These are phyloP conservation scores for Chelon auratus DNA, from an alignment of 2,797 vertebrate genomes.

Conservation along the genomic window DNA sequence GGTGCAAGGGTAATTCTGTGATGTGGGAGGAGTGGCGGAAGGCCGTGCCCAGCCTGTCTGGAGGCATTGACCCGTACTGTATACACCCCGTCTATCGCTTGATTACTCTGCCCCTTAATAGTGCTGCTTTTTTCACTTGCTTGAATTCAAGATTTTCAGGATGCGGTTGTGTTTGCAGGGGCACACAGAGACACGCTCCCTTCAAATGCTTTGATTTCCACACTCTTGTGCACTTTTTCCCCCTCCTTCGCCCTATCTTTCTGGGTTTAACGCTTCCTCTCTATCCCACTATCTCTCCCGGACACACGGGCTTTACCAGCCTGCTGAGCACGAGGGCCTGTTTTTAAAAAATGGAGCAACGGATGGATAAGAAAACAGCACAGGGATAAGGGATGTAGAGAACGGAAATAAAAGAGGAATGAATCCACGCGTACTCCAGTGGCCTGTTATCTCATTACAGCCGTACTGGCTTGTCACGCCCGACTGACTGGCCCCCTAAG, in stretches of 20 bases:
- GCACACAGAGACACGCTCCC: slow-evolving; percentile 24
- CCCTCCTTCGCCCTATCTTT: slow-evolving; percentile 53
- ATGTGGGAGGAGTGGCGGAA: slow-evolving; percentile 61
- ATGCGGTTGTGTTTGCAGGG: slow-evolving; percentile 43
- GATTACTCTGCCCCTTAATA: slow-evolving; percentile 21
- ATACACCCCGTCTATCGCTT: slow-evolving; percentile 38
- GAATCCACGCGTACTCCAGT: slow-evolving; percentile 72
- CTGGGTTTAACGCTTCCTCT: slow-evolving; percentile 52
- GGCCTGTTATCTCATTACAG: slow-evolving; percentile 83
- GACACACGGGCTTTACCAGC: slow-evolving; percentile 73
- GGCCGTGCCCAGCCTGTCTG: slow-evolving; percentile 56
- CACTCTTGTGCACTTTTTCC: slow-evolving; percentile 52
- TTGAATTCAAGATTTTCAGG: slow-evolving; percentile 46
- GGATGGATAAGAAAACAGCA: slow-evolving; percentile 69
- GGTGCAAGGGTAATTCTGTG: slow-evolving; percentile 71
- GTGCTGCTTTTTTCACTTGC: slow-evolving; percentile 17
- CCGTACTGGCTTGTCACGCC: slow-evolving; percentile 73
- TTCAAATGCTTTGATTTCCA: slow-evolving; percentile 49
- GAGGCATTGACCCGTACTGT: slow-evolving; percentile 61
- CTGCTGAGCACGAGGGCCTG: slow-evolving; percentile 64
- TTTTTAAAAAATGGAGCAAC: slow-evolving; percentile 51
- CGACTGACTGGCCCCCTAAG: slow-evolving; percentile 74
- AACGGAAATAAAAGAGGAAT: slow-evolving; percentile 66
- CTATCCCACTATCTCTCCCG: slow-evolving; percentile 74
- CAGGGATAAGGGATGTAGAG: slow-evolving; percentile 61